A percentile compares a stretch with the other conserved stretches of the same genome.
Conservation (phyloP, 2,888 invertebrate species). For the Melanostoma scalare region DNA sequence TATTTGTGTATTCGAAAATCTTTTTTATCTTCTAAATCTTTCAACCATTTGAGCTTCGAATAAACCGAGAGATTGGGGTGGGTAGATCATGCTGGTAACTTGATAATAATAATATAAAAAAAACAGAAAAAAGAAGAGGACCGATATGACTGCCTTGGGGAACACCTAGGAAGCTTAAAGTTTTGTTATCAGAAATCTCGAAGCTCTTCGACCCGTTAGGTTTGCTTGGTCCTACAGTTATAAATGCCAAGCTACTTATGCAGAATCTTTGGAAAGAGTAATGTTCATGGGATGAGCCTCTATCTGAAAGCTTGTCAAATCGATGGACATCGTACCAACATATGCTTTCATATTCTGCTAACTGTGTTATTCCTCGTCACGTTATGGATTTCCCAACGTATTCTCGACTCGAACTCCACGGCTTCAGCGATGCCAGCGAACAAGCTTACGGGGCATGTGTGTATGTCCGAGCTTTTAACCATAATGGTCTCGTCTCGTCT, state of each 20-base stretch:
- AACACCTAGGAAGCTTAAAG: too few species aligned
- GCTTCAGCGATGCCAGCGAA: slow-evolving; percentile 13
- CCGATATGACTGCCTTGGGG: too few species aligned
- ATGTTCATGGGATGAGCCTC: slow-evolving; percentile 23
- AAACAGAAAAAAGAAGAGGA: too few species aligned
- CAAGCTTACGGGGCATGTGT: slow-evolving; percentile 50
- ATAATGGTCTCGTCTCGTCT: slow-evolving; percentile 7
- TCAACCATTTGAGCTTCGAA: too few species aligned
- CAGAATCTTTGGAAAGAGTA: slow-evolving; percentile 21
- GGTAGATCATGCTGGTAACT: too few species aligned
- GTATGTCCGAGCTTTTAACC: slow-evolving; percentile 36
- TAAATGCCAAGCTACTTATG: slow-evolving; percentile 22
- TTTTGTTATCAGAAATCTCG: slow-evolving; percentile 4
- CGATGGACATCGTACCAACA: slow-evolving; percentile 11
- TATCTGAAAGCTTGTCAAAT: slow-evolving; percentile 10
- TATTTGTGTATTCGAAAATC: too few species aligned
- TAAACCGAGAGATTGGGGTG: too few species aligned
- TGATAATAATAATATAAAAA: too few species aligned
- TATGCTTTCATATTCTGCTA: slow-evolving; percentile 2
- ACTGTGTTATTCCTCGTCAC: background rate
- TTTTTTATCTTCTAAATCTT: too few species aligned
- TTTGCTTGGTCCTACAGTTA: slow-evolving; percentile 7
- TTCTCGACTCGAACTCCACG: slow-evolving; percentile 9
- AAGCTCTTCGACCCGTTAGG: slow-evolving; percentile 11
- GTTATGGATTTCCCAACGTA: slow-evolving; percentile 1